Conservation (phyloP, 2,888 invertebrate species). For the Hydroisotoma schaefferi region DNA sequence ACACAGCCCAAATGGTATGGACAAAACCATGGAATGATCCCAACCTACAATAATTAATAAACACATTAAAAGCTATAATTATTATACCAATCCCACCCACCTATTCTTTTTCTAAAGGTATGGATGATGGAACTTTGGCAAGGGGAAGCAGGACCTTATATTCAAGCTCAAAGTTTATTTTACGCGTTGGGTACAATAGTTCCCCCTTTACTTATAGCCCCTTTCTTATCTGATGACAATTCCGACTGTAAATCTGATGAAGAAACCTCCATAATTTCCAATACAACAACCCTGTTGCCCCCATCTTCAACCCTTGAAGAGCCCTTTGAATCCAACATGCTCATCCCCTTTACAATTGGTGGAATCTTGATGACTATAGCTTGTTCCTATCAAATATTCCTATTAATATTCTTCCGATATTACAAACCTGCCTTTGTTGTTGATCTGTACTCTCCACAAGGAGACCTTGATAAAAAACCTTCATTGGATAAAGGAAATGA, state of each 20-base stretch:
- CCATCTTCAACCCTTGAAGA: not conserved
- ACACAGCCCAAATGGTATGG: no score
- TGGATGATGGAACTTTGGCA: constrained; percentile 42
- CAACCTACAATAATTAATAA: no score
- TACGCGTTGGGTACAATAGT: constrained; percentile 31
- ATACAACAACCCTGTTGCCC: not conserved
- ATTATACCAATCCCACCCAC: no score
- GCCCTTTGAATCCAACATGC: constrained; percentile 12
- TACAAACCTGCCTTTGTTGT: constrained; percentile 28
- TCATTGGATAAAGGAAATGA: no score
- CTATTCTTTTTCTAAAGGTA: constrained; percentile 23
- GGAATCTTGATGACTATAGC: constrained; percentile 24
- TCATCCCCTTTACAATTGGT: constrained; percentile 37
- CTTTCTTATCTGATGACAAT: constrained; percentile 19
- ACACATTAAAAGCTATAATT: no score
- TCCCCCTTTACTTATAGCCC: constrained; percentile 26
- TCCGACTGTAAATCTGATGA: not conserved
- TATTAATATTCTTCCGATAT: constrained; percentile 32
- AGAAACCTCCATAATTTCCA: no score
- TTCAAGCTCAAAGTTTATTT: constrained; percentile 39
- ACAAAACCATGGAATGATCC: no score
- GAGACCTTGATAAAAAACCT: no score
- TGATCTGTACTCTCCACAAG: no score
- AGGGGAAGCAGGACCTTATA: constrained; percentile 21
- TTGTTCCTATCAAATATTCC: constrained; percentile 19